phyloP scores from a whole-genome alignment of 2,888 invertebrate species.

The Limnephilus rhombicus region DNA sequence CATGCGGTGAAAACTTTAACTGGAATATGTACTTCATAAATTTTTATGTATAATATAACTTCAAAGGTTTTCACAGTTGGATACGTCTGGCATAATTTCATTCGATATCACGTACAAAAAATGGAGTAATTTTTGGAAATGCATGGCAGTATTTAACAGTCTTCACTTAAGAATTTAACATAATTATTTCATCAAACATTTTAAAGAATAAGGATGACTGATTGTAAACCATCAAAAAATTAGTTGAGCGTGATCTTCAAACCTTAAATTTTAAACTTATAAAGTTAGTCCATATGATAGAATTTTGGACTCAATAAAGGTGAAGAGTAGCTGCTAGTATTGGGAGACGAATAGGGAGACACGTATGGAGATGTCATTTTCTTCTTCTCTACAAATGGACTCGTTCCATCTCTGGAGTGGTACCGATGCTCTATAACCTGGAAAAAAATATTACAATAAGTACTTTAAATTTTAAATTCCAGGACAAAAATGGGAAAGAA shows the following conservation, averaged over 20 bases:
- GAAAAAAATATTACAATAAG: conserved; percentile 61
- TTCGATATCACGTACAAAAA: background rate
- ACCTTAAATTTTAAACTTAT: background rate
- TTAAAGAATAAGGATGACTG: background rate
- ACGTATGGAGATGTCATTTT: conserved; percentile 73
- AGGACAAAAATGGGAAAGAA: background rate
- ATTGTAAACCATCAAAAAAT: background rate
- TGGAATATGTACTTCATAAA: too few species aligned
- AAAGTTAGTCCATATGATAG: conserved; percentile 77
- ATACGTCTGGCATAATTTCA: background rate
- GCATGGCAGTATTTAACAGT: background rate
- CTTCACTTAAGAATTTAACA: background rate
- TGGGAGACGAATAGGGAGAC: conserved; percentile 72
- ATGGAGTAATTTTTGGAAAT: background rate
- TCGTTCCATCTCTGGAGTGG: conserved; percentile 75
- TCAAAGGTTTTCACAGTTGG: background rate
- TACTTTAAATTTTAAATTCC: background rate
- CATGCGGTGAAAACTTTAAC: too few species aligned
- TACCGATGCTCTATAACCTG: conserved; percentile 78
- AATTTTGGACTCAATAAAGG: conserved; percentile 78
- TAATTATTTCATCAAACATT: background rate
- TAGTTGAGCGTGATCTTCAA: background rate
- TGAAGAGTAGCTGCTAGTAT: conserved; percentile 71
- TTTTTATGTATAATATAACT: too few species aligned
- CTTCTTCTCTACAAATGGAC: conserved; percentile 77